Evolutionary conservation across 2,113 vertebrate species (phyloP), one percentile per base, ranked within the genome.

Genomic region (Hemicordylus capensis): DNA sequence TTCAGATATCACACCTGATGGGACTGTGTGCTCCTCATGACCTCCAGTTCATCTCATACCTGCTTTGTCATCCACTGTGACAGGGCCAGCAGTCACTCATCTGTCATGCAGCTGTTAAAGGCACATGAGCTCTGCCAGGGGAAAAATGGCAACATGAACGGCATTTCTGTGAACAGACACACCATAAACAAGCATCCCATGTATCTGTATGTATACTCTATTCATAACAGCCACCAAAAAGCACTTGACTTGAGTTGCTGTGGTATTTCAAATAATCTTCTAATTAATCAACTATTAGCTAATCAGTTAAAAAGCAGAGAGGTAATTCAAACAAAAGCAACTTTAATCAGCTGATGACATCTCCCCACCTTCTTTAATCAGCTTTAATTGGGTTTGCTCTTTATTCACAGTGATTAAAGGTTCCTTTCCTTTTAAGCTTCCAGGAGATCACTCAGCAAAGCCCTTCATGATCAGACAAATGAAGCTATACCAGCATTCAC

Each of bases 241-340:
- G 72, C 34, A 54, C n/a, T 84, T 83, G n/a, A 28, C 44, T 48
- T n/a, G 46, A 84, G 56, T 73, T 61, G 39, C 31, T 74, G 22
- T 63, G 48, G 48, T 59, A 48, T 63, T 72, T 70, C 37, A 63
- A 83, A 59, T 20, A 31, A 61, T 74, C 56, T 63, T 74, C 74
- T 83, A 63, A 83, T 74, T 74, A 81, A 66, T 28, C 64, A 69
- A 15, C 80, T 70, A 81, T 58, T 70, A 67, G 54, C 80, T 81
- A 81, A 81, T 81, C 80, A 70, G 66, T 83, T 37, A 19, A 74
- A 83, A 83, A n/a, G 28, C 54, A 74, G 56, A 46, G 31, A 69
- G 63, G 69, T 77, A 44, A 77, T 85, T 77, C 31, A 58, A 85
- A 69, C 51, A 63, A 64, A 83, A 83, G 37, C 22, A 76, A 54